Conservation (phyloP, 2,888 invertebrate genomes). For the Nebria salina region DNA sequence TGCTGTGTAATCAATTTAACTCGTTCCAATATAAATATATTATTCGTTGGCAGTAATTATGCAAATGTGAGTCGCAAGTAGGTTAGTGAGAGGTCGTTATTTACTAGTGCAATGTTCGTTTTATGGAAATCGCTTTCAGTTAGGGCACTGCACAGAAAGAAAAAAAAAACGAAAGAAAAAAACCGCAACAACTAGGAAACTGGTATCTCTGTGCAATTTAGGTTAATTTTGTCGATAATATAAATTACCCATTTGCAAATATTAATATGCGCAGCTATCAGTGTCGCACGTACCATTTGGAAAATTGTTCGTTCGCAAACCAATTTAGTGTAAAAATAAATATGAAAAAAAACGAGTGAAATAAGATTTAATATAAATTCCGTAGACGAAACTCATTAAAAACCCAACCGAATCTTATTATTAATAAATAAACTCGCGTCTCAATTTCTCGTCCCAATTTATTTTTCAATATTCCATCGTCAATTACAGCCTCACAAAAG, state of each 20-base stretch:
- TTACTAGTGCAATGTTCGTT: conserved; percentile 48
- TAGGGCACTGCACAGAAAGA: background rate
- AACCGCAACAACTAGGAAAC: conserved; percentile 32
- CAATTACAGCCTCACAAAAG: background rate
- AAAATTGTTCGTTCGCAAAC: no score
- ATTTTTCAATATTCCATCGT: conserved; percentile 18
- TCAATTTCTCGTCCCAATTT: background rate
- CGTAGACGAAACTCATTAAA: background rate
- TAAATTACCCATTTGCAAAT: background rate
- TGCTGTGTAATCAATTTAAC: conserved; percentile 47
- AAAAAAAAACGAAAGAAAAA: background rate
- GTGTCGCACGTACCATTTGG: no score
- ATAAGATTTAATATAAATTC: conserved; percentile 1
- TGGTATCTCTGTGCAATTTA: conserved; percentile 29
- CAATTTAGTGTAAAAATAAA: no score
- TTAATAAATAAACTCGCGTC: background rate
- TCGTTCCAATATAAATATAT: conserved; percentile 48
- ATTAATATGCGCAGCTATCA: no score
- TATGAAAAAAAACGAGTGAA: background rate
- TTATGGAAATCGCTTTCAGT: conserved; percentile 45
- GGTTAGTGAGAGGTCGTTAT: conserved; percentile 55
- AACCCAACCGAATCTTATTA: background rate
- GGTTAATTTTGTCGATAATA: background rate
- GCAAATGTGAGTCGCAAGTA: conserved; percentile 53
- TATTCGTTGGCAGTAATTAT: conserved; percentile 52